Evolutionary conservation across 2,113 vertebrate genomes (phyloP).

Genomic region (Erinaceus europaeus): DNA sequence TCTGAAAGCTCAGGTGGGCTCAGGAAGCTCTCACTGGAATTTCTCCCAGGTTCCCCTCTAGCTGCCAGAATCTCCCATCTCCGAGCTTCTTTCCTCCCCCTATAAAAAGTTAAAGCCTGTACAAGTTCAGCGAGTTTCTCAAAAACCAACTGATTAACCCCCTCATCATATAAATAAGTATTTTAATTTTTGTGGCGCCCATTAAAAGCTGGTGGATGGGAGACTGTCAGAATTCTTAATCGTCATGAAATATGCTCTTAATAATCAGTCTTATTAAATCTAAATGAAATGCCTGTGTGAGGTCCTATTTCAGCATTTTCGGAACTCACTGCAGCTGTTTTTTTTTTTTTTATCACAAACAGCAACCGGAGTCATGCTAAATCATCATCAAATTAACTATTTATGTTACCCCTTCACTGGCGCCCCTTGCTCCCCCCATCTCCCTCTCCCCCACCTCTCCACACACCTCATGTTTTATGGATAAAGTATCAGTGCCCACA

Average conservation of each 20-base stretch:
- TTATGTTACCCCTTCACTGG: conserved; percentile 66
- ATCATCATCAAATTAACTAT: conserved; percentile 79
- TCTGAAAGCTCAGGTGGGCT: too few species aligned
- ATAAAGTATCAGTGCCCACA: neutral
- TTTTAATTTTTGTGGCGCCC: conserved; percentile 75
- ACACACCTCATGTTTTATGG: conserved; percentile 64
- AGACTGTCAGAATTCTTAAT: conserved; percentile 71
- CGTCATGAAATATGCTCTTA: conserved; percentile 62
- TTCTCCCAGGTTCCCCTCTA: neutral
- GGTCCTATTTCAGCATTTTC: conserved; percentile 65
- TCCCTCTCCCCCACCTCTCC: neutral
- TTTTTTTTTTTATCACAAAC: conserved; percentile 72
- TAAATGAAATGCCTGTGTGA: conserved; percentile 75
- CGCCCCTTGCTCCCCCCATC: neutral
- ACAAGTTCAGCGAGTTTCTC: conserved; percentile 58
- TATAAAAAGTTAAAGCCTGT: conserved; percentile 56
- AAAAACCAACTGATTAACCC: conserved; percentile 64
- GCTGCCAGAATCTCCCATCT: neutral
- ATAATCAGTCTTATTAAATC: conserved; percentile 64
- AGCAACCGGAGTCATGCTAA: conserved; percentile 70
- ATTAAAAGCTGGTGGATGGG: conserved; percentile 73
- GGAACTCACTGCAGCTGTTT: conserved; percentile 56
- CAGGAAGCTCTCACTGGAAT: neutral
- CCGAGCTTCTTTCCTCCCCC: neutral
- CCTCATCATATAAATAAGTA: conserved; percentile 77